Evolutionary conservation across 2,113 vertebrate genomes (phyloP), one percentile per base, ranked within the genome.

Genomic region (Cranoglanis bouderius): DNA sequence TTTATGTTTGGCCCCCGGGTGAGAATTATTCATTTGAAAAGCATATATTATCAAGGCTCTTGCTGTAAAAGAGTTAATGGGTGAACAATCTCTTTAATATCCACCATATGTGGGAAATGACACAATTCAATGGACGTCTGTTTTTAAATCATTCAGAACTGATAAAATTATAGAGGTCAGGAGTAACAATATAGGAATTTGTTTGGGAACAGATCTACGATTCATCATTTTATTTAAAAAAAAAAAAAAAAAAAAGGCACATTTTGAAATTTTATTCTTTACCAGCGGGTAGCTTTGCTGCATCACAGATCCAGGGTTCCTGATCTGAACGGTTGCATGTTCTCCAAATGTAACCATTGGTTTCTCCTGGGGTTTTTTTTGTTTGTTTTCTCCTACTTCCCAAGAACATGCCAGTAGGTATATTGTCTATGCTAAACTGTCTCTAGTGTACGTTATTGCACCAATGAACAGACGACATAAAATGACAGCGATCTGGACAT

Each of bases 51-150:
- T n/a, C 4, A 21, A 57, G 81, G 13, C 13, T 82, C 38, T 88
- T 82, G 53, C 65, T 55, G n/a, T 83, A 38, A 13, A 86, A 77
- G 51, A 72, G 61, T 72, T 88, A 65, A 82, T 51, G 75, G 21
- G n/a, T 67, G 61, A 65, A 29, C 43, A 83, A 43, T 43, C 85
- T 86, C 46, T 53, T 38, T 87, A 67, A 87, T 87, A 67, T 67
- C 61, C 59, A 40, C 38, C 40, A 10, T 49, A 24, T 40, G 86
- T 82, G 21, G 43, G n/a, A 67, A 87, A 61, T n/a, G 21, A 65
- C n/a, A 65, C 32, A 2, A 65, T 81, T 87, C 55, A 35, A 63
- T 38, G 24, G 46, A 67, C 18, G 6, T 46, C 16, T 16, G 24
- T 32, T 26, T 29, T 63, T 81, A 87, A 80, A 63, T 63, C 59